These are phyloP conservation scores for Mythimna impura DNA, from an alignment of 2,888 invertebrate genomes.

Conservation along the genomic window DNA sequence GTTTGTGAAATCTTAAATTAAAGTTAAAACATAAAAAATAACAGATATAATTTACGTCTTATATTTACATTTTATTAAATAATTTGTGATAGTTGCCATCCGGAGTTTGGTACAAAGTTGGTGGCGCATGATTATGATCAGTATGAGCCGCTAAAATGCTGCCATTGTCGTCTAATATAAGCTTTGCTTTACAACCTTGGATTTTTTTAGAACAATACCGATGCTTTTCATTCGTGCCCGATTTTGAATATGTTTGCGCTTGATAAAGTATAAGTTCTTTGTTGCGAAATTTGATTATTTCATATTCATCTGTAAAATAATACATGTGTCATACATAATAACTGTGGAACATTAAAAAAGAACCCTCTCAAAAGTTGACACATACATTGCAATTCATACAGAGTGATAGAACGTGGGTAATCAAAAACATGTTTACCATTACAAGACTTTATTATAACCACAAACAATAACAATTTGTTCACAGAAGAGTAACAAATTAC, in stretches of 20 bases:
- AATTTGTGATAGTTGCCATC: slow-evolving; percentile 16
- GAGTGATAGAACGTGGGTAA: neutral
- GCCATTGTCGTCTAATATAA: neutral
- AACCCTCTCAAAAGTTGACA: neutral
- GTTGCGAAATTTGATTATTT: slow-evolving; percentile 28
- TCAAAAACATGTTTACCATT: too few species aligned
- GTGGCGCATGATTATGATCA: slow-evolving; percentile 31
- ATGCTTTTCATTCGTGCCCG: neutral
- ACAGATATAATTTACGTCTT: too few species aligned
- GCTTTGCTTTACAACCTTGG: slow-evolving; percentile 25
- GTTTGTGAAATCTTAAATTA: too few species aligned
- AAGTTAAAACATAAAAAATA: too few species aligned
- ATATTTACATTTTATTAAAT: too few species aligned
- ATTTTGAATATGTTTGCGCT: slow-evolving; percentile 34
- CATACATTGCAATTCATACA: neutral
- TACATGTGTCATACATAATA: neutral
- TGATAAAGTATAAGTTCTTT: slow-evolving; percentile 25
- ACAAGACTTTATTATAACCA: too few species aligned
- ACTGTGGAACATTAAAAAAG: neutral
- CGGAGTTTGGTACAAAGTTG: neutral
- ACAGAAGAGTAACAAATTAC: too few species aligned
- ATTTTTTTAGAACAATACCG: slow-evolving; percentile 35
- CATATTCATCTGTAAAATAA: slow-evolving; percentile 33
- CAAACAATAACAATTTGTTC: too few species aligned
- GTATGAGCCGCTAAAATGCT: neutral